Evolutionary conservation across 2,113 vertebrate species (phyloP).

Genomic region (Empidonax alnorum): DNA sequence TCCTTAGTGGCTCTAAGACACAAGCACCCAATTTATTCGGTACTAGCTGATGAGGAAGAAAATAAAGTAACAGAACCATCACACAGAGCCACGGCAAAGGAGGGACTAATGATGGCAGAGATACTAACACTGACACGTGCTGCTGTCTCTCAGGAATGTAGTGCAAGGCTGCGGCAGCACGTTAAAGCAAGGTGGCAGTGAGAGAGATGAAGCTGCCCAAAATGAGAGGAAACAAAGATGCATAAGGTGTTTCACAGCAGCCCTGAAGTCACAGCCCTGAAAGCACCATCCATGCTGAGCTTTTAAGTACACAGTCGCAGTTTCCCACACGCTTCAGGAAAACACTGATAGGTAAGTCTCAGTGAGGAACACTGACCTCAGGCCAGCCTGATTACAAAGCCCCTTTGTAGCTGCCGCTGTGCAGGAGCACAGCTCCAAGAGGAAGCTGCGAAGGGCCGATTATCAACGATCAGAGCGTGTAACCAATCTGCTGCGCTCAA

Average conservation of each 20-base stretch:
- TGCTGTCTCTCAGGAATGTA: not conserved
- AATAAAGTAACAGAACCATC: not conserved
- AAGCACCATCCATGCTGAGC: not conserved
- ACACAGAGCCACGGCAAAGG: not conserved
- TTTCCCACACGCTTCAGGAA: not conserved
- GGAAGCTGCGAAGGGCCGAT: not conserved
- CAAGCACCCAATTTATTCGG: not conserved
- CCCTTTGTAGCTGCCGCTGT: not conserved
- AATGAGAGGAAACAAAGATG: not conserved
- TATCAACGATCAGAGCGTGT: not conserved
- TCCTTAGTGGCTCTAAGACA: not conserved
- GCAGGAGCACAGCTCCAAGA: not conserved
- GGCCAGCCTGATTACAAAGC: not conserved
- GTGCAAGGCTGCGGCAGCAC: not conserved
- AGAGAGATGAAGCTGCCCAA: not conserved
- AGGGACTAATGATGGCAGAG: not conserved
- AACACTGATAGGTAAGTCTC: accelerated
- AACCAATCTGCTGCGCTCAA: not conserved
- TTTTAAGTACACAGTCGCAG: accelerated
- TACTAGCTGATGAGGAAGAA: not conserved
- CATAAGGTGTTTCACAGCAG: accelerated
- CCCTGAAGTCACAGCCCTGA: accelerated
- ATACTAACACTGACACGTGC: accelerated
- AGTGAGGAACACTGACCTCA: not conserved
- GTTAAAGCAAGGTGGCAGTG: accelerated